Conservation (phyloP, 2,113 vertebrate genomes). For the Phylloscopus trochiloides region DNA sequence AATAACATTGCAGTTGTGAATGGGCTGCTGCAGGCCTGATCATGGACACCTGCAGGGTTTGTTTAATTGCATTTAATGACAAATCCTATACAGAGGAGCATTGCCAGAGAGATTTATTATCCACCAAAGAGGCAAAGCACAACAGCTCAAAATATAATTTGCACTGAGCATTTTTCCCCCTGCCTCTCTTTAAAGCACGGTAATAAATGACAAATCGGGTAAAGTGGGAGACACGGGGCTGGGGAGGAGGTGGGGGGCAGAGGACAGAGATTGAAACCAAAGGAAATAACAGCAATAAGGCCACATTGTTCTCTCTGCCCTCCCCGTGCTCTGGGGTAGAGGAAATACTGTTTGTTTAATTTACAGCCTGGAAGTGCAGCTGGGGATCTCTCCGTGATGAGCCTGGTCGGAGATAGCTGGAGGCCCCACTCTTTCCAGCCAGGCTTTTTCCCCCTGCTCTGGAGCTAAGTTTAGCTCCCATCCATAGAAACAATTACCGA, state of each 20-base stretch:
- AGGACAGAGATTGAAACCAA: constrained; percentile 36
- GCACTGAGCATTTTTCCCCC: constrained; percentile 44
- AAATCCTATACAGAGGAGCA: constrained; percentile 64
- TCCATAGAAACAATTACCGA: background rate
- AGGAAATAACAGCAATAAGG: constrained; percentile 63
- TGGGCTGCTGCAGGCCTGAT: constrained; percentile 68
- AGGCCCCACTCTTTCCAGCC: background rate
- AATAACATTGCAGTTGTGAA: constrained; percentile 69
- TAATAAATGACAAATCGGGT: constrained; percentile 60
- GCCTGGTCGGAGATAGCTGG: background rate
- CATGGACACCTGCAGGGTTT: constrained; percentile 66
- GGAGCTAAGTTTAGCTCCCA: constrained; percentile 2
- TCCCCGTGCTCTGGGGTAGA: constrained; percentile 23
- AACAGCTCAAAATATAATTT: constrained; percentile 71
- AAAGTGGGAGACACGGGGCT: constrained; percentile 39
- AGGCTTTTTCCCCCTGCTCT: background rate
- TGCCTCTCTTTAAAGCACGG: constrained; percentile 46
- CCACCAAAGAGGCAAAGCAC: constrained; percentile 61
- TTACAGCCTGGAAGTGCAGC: constrained; percentile 54
- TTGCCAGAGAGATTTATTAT: constrained; percentile 67
- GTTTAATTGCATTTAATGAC: constrained; percentile 74
- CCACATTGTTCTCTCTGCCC: constrained; percentile 33
- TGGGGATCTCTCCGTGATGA: constrained; percentile 25
- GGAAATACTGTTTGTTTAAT: constrained; percentile 65
- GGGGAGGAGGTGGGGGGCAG: constrained; percentile 23